These are phyloP conservation scores for Orientallactaga sibirica DNA, from an alignment of 2,797 vertebrate species.

Conservation along the genomic window DNA sequence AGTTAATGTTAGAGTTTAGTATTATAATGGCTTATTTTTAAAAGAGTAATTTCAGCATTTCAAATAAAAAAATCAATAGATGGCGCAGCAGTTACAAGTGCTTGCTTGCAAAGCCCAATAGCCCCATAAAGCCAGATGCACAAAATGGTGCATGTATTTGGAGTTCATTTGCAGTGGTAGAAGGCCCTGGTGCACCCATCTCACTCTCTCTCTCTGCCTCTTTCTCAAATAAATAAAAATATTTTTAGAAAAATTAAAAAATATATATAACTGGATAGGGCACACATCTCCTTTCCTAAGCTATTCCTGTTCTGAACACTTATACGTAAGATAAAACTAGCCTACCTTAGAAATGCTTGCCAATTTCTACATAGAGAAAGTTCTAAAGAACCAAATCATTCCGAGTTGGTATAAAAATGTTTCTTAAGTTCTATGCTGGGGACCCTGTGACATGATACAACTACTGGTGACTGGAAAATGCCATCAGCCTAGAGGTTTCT, in stretches of 20 bases:
- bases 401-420: constrained; percentile 48
- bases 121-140: too few relatives aligned
- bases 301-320: neutral
- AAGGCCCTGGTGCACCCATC: too few relatives aligned
- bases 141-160: too few relatives aligned
- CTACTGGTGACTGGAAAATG: constrained; percentile 22
- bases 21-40: neutral
- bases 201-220: too few relatives aligned
- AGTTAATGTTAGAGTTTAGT: too few relatives aligned
- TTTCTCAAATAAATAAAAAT: too few relatives aligned
- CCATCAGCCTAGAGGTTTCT: neutral
- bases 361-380: constrained; percentile 40
- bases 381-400: neutral
- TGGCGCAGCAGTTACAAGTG: neutral
- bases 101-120: too few relatives aligned
- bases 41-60: constrained; percentile 23
- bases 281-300: neutral
- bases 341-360: constrained; percentile 27
- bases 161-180: too few relatives aligned
- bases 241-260: too few relatives aligned
- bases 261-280: too few relatives aligned
- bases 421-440: constrained; percentile 33
- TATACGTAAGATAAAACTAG: constrained; percentile 44
- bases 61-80: neutral
- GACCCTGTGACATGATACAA: constrained; percentile 5